Evolutionary conservation across 2,113 vertebrate genomes (phyloP), one percentile per base, ranked within the genome.

Genomic region (Marcusenius ussheri): DNA sequence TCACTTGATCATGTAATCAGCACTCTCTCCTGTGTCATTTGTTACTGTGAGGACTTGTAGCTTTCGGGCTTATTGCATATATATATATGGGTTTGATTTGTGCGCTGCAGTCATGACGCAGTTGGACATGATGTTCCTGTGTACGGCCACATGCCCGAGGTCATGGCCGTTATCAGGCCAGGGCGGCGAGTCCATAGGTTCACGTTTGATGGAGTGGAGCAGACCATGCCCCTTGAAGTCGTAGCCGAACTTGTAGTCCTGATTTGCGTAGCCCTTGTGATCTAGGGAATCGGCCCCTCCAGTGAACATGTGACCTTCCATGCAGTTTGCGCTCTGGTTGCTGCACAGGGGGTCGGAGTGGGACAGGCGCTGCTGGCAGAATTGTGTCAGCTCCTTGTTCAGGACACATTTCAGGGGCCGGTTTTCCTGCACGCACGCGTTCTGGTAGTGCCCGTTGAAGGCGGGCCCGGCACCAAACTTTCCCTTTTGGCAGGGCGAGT

Each of bases 181-280:
- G 0, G 95, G 94, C 0, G 96, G 95, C 1, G 97, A 97, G 93
- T 98, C 98, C 93, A 97, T 94, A 35, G 97, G 97, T 92, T 99
- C 98, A 6, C 96, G 95, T 90, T 99, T 99, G 95, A 99, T 97
- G 0, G 97, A 93, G 51, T 97, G 97, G 90, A 96, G 92, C 62
- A 96, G 91, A 70, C 94, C 94, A 0, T 97, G 95, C 62, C 92
- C 96, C 94, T 96, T 97, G 94, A 97, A 96, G 93, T 97, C 95
- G 0, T 95, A 96, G 0, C 93, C 92, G 84, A 94, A 92, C 92
- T 94, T 97, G 91, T 96, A 96, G 88, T 95, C 93, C 80, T 93
- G 96, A 8, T 95, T 93, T 87, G 95, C 93, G 85, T 94, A 96
- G 88, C 93, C 95, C 91, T 95, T 97, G 89, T 95, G 94, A 31